Base-by-base conservation (phyloP, 2,888 invertebrate species). In the Emesis furor region DNA sequence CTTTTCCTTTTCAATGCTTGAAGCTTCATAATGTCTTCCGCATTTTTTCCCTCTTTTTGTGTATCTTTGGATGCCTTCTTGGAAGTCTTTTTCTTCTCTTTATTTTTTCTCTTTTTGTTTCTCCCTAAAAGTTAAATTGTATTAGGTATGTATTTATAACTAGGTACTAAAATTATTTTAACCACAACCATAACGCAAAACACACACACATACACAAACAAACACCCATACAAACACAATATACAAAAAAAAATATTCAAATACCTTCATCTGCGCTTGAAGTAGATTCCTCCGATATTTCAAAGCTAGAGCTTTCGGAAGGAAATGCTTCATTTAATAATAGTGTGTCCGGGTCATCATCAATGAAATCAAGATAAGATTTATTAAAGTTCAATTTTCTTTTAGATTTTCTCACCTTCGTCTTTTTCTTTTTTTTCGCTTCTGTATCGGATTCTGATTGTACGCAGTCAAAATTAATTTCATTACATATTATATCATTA, bases 371-470 rank as follows among this genome's bases (percentile, higher is more conserved):
- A 55, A 55, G 55, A 55, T 55, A 55, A 55, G 14, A 51, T 55
- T 55, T 14, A 55, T 55, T 55, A 55, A 55, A n/a, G 55, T 55
- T 55, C n/a, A 55, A 55, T 55, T 55, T 55, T n/a, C 55, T 55
- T 55, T 55, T 55, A 14, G n/a, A 55, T 55, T 55, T 55, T n/a
- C 55, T 55, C n/a, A 55, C 14, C n/a, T 55, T 55, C 55, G 2
- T 17, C 55, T 55, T 55, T 55, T 4, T 55, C 55, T 51, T 55
- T 55, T 55, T 55, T 55, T 55, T 55, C 55, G 55, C 55, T n/a
- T 55, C 14, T 51, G 12, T 51, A 51, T 55, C 55, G 55, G 55
- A 55, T 55, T n/a, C 55, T 55, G 55, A 24, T 24, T 24, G 24
- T 24, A 24, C n/a, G n/a, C 55, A 55, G n/a, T 55, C 55, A 55